These are phyloP conservation scores for Gandaritis pyraliata DNA, from an alignment of 2,888 invertebrate species.

Conservation along the genomic window DNA sequence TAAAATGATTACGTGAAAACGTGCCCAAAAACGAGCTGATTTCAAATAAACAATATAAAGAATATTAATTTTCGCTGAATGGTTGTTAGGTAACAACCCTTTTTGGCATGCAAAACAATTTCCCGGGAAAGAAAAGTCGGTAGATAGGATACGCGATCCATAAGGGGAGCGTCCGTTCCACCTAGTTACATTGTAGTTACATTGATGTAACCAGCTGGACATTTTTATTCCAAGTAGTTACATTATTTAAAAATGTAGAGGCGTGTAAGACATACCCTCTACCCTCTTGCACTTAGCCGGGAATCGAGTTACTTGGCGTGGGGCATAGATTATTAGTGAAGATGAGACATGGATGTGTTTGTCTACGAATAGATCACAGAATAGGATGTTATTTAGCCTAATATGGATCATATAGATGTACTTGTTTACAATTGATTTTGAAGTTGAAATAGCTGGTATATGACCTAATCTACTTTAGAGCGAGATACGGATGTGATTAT, in stretches of 20 bases:
- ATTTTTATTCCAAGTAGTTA: too few relatives aligned
- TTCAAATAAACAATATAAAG: too few relatives aligned
- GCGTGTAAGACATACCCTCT: conserved; percentile 53
- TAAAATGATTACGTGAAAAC: too few relatives aligned
- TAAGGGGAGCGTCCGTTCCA: neutral
- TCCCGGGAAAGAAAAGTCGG: conserved; percentile 6
- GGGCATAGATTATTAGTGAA: conserved; percentile 31
- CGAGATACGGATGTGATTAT: too few relatives aligned
- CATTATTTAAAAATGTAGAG: too few relatives aligned
- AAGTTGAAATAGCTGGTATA: too few relatives aligned
- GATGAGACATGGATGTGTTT: conserved; percentile 28
- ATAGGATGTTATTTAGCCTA: neutral
- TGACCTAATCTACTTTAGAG: too few relatives aligned
- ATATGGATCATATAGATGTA: too few relatives aligned
- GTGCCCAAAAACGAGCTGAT: too few relatives aligned
- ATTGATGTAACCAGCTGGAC: too few relatives aligned
- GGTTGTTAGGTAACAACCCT: neutral
- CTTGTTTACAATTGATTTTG: too few relatives aligned
- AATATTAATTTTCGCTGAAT: too few relatives aligned
- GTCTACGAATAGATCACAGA: conserved; percentile 6
- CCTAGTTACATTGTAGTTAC: neutral
- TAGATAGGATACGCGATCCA: conserved; percentile 28
- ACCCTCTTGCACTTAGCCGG: conserved; percentile 57
- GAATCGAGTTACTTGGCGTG: conserved; percentile 50
- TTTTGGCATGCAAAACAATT: neutral